These are phyloP conservation scores for Trichogramma dendrolimi DNA, from an alignment of 2,888 invertebrate species.

Conservation along the genomic window DNA sequence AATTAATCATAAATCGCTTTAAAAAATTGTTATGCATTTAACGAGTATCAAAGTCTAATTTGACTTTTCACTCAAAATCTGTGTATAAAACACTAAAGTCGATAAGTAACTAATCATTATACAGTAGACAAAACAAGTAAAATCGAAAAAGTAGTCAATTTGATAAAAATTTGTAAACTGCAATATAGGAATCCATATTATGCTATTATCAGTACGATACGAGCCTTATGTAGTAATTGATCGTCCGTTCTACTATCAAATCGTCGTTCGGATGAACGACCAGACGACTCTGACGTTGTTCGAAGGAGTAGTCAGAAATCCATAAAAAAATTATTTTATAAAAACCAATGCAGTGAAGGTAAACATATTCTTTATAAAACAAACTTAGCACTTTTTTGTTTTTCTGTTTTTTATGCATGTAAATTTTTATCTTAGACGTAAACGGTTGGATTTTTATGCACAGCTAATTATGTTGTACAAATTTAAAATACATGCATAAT, in stretches of 20 bases:
- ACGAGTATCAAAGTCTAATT: no score
- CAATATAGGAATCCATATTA: no score
- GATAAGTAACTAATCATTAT: no score
- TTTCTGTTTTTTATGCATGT: not conserved
- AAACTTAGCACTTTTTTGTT: slow-evolving; percentile 2
- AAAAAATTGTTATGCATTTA: no score
- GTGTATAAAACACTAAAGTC: no score
- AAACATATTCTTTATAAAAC: not conserved
- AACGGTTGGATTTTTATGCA: not conserved
- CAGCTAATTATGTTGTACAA: not conserved
- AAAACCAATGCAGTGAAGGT: no score
- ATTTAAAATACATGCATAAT: not conserved
- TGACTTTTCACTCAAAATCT: no score
- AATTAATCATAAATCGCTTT: no score
- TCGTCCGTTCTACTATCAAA: slow-evolving; percentile 28
- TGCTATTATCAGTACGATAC: no score
- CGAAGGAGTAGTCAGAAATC: slow-evolving; percentile 14
- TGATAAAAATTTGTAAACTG: no score
- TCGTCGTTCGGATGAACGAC: slow-evolving; percentile 19
- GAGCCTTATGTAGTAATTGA: slow-evolving; percentile 5
- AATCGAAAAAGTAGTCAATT: no score
- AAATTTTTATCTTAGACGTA: not conserved
- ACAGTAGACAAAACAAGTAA: no score
- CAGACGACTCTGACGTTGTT: slow-evolving; percentile 17
- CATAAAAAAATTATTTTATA: slow-evolving; percentile 7